A percentile compares a stretch with the other conserved stretches of the same genome.
These are phyloP conservation scores for Pachyrhynchus sulphureomaculatus DNA, from an alignment of 1,140 invertebrate genomes.

Conservation along the genomic window DNA sequence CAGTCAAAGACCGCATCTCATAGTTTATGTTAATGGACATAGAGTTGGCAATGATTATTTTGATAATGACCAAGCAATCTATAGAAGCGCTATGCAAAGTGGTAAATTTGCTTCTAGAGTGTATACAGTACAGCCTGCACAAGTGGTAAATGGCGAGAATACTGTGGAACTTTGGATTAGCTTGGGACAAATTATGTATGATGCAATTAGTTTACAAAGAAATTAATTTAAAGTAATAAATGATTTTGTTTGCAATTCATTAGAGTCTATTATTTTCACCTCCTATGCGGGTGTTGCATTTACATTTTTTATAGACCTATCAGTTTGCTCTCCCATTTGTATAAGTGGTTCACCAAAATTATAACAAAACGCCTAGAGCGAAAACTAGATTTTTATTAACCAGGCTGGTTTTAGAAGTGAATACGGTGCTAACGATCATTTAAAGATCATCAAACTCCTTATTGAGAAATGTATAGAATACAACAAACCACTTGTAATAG, in stretches of 20 bases:
- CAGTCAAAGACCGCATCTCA: conserved; percentile 7
- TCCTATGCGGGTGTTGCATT: neutral
- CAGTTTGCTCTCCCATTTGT: too few relatives aligned
- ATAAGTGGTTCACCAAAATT: too few relatives aligned
- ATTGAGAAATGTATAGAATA: too few relatives aligned
- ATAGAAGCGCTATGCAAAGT: conserved; percentile 18
- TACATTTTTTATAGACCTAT: too few relatives aligned
- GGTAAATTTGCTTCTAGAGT: conserved; percentile 3
- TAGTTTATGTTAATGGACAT: conserved; percentile 4
- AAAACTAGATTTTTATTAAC: too few relatives aligned
- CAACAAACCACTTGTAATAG: too few relatives aligned
- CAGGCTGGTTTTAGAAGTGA: too few relatives aligned
- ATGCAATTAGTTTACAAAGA: conserved; percentile 9
- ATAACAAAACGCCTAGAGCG: too few relatives aligned
- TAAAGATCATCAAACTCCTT: too few relatives aligned
- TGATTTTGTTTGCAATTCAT: neutral
- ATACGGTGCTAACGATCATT: too few relatives aligned
- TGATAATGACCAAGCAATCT: conserved; percentile 1
- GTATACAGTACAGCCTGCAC: neutral
- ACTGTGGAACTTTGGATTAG: conserved; percentile 1
- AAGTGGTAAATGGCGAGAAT: conserved; percentile 4
- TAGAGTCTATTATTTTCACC: neutral
- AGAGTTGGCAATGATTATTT: conserved; percentile 3
- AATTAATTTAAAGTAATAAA: neutral
- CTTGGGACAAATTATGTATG: conserved; percentile 16